Evolutionary conservation across 92 coral and sea anemone species (phyloP).

Genomic region (Muricea muricata): DNA sequence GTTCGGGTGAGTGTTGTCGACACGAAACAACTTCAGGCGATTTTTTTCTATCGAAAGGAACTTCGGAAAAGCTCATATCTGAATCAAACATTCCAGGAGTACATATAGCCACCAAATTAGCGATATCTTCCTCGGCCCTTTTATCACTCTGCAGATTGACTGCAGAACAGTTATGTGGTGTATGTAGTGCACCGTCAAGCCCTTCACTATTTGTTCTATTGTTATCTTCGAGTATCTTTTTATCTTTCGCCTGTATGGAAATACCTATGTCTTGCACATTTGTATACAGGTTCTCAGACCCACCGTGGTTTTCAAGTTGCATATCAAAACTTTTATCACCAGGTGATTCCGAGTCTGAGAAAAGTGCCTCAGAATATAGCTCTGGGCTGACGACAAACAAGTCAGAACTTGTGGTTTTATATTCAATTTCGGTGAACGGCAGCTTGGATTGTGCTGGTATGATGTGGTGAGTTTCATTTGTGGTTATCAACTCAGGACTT

Average conservation of each 20-base stretch:
- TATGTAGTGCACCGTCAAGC: background rate
- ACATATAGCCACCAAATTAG: background rate
- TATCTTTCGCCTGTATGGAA: background rate
- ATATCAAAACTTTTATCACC: background rate
- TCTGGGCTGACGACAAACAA: slow-evolving; percentile 7
- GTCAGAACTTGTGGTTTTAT: background rate
- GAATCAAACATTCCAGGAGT: slow-evolving; percentile 42
- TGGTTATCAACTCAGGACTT: slow-evolving; percentile 26
- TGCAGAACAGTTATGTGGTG: background rate
- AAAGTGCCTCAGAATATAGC: slow-evolving; percentile 28
- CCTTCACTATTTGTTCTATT: background rate
- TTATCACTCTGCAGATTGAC: background rate
- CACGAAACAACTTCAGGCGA: background rate
- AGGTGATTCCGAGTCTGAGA: slow-evolving; percentile 16
- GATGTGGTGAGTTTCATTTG: background rate
- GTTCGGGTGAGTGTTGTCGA: background rate
- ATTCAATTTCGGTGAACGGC: background rate
- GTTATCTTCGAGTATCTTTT: background rate
- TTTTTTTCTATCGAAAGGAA: background rate
- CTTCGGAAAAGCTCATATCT: background rate
- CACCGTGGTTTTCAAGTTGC: background rate
- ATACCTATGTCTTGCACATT: background rate
- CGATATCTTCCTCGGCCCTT: background rate
- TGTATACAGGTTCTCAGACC: background rate
- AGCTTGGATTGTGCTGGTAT: background rate